Base-by-base conservation (phyloP, 2,113 vertebrate species). In the Donacobius atricapilla region DNA sequence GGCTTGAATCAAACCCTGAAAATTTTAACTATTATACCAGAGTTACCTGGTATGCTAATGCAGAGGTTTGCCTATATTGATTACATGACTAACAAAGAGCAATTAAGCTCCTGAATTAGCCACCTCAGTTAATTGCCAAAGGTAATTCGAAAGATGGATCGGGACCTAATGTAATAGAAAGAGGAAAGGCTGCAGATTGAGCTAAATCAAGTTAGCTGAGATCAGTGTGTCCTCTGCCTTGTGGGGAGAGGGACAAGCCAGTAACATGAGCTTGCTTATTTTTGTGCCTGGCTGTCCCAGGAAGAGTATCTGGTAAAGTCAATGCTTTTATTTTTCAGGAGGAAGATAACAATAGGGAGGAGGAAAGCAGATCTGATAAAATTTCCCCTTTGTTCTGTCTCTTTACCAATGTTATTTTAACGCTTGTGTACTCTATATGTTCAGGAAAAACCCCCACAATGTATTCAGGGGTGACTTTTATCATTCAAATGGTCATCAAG, bases 221-320 rank as follows among this genome's bases (percentile, higher is more conserved):
- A 72, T 87, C 72, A 39, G 6, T 87, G 83, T 79, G 64, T 65
- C 72, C 91, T 96, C 73, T 89, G 92, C 60, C 88, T 92, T 56
- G 39, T 71, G 75, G 88, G 68, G 80, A 80, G 45, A 95, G 90
- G 94, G 85, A 86, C 78, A 76, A 72, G 90, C 69, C 92, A 40
- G 53, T 35, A 15, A 25, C 39, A 17, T 27, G 80, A 97, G 86
- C 93, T 94, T 73, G 86, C 66, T 92, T 95, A 69, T 37, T 95
- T 96, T 93, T 96, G 90, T 23, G 56, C 94, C 71, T 94, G 83
- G 58, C 73, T 94, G 10, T 94, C 90, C 90, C 72, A 96, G 57
- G 20, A 78, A 44, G 66, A 89, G 39, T 71, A 95, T 96, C 90
- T 94, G 77, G 70, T 95, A 76, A 95, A 96, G 53, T 39, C 71